phyloP scores from a whole-genome alignment of 2,888 invertebrate genomes.

The Bombylius discolor region DNA sequence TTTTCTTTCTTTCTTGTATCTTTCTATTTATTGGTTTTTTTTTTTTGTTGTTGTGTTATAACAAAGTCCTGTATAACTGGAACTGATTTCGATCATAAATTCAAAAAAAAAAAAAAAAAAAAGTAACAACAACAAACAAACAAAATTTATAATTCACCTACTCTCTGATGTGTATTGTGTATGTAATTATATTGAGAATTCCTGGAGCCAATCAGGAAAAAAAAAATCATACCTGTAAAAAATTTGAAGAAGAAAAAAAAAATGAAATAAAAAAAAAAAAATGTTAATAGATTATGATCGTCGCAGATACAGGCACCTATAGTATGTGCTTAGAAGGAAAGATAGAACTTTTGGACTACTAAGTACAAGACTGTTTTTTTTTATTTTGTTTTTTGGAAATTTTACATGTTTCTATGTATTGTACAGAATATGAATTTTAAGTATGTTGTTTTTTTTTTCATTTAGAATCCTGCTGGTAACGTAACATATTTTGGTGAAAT shows the following conservation, averaged over 20 bases:
- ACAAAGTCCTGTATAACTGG: background rate
- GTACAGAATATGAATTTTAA: too few relatives aligned
- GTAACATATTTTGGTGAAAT: background rate
- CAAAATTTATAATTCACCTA: background rate
- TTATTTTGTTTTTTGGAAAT: too few relatives aligned
- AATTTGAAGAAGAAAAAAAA: background rate
- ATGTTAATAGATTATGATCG: background rate
- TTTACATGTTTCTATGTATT: too few relatives aligned
- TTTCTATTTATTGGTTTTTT: background rate
- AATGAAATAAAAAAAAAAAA: too few relatives aligned
- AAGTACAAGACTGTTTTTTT: too few relatives aligned
- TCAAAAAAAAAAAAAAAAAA: background rate
- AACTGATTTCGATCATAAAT: constrained; percentile 4
- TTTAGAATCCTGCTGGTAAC: background rate
- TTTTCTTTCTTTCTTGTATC: too few relatives aligned
- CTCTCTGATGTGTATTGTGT: background rate
- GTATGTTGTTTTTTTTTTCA: too few relatives aligned
- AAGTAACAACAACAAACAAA: too few relatives aligned
- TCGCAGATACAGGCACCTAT: background rate
- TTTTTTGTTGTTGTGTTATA: background rate
- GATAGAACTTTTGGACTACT: too few relatives aligned
- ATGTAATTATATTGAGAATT: constrained; percentile 1
- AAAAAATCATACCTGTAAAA: background rate
- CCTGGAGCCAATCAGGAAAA: background rate
- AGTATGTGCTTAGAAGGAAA: background rate